These are phyloP conservation scores for Psilopsiagon aurifrons DNA, from an alignment of 2,113 vertebrate genomes.

Conservation along the genomic window DNA sequence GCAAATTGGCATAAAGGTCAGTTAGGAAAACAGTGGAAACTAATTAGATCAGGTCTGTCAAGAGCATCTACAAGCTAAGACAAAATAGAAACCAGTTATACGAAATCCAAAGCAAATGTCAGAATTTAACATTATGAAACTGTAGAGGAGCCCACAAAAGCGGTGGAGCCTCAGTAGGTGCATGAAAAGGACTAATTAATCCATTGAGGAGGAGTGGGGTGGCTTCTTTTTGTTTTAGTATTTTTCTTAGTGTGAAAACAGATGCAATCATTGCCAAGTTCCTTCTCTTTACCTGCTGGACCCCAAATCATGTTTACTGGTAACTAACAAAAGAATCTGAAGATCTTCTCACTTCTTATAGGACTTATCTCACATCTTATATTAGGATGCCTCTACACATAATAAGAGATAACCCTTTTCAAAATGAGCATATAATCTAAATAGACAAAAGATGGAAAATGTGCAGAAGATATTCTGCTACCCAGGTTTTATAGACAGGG, in stretches of 20 bases:
- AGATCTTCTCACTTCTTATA: background rate
- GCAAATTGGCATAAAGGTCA: background rate
- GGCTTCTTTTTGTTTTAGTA: background rate
- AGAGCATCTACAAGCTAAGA: background rate
- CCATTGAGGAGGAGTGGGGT: background rate
- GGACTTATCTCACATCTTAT: background rate
- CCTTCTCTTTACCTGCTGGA: background rate
- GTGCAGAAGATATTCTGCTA: background rate
- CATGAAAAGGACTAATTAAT: background rate
- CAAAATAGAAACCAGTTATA: background rate
- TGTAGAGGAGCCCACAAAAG: background rate
- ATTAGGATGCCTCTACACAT: background rate
- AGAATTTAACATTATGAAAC: background rate
- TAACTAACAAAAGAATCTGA: background rate
- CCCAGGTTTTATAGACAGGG: background rate
- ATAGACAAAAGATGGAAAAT: background rate
- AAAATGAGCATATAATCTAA: background rate
- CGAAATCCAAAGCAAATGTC: background rate
- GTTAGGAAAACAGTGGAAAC: background rate
- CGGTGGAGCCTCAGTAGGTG: accelerated
- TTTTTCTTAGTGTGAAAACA: background rate
- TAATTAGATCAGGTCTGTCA: background rate
- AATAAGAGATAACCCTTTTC: background rate
- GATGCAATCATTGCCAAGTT: background rate
- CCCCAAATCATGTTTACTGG: background rate